These are phyloP conservation scores for Ommatoiulus sabulosus DNA, from an alignment of 2,888 invertebrate genomes.

Conservation along the genomic window DNA sequence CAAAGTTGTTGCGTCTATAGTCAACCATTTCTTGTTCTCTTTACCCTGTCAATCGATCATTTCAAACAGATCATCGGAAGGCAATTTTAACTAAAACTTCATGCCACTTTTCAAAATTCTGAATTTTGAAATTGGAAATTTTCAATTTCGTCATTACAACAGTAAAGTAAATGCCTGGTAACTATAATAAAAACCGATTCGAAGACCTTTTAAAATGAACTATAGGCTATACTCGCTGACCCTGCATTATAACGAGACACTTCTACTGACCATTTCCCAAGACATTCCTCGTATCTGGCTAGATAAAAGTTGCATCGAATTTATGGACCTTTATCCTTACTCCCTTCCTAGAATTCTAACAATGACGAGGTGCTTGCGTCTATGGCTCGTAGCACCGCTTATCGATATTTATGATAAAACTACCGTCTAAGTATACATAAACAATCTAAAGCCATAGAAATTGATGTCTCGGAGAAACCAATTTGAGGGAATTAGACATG, in stretches of 20 bases:
- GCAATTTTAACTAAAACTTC: too few relatives aligned
- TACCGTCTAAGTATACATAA: background rate
- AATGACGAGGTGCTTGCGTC: background rate
- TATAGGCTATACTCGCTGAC: too few relatives aligned
- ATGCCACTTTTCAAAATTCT: too few relatives aligned
- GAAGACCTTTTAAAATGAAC: too few relatives aligned
- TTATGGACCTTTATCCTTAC: background rate
- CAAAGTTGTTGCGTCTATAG: background rate
- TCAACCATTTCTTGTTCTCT: too few relatives aligned
- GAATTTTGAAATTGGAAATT: too few relatives aligned
- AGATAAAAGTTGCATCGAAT: background rate
- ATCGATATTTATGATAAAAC: constrained; percentile 28
- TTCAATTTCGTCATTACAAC: too few relatives aligned
- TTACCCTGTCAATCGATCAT: too few relatives aligned
- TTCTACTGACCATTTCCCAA: background rate
- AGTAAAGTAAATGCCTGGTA: too few relatives aligned
- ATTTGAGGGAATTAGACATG: background rate
- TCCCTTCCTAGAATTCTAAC: background rate
- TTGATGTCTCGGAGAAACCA: constrained; percentile 31
- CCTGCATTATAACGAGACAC: background rate
- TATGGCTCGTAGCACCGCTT: background rate
- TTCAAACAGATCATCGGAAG: too few relatives aligned
- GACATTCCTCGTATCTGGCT: background rate
- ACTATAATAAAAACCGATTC: too few relatives aligned
- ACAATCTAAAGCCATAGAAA: background rate